phyloP scores from a whole-genome alignment of 1,140 invertebrate species.

The Tachypleus tridentatus region DNA sequence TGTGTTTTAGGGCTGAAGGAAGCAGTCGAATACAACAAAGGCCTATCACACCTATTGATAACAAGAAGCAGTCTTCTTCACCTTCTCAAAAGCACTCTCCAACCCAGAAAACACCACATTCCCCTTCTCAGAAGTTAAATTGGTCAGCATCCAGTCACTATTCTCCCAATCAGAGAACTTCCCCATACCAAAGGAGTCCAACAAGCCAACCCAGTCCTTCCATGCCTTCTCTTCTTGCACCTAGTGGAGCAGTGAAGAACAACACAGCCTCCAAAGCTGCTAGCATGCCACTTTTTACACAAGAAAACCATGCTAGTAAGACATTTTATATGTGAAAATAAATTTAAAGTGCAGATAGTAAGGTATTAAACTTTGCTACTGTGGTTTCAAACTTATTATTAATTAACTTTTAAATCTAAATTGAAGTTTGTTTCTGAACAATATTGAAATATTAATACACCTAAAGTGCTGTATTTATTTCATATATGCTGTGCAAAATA shows the following conservation, averaged over 20 bases:
- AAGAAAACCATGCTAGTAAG: background rate
- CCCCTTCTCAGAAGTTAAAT: background rate
- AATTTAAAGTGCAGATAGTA: background rate
- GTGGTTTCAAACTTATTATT: too few relatives aligned
- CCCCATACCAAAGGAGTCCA: slow-evolving; percentile 16
- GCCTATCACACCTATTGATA: slow-evolving; percentile 23
- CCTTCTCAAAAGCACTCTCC: slow-evolving; percentile 30
- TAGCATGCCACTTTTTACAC: background rate
- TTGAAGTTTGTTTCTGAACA: too few relatives aligned
- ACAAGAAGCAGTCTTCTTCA: slow-evolving; percentile 38
- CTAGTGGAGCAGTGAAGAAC: background rate
- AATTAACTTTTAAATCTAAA: too few relatives aligned
- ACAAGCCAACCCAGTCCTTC: slow-evolving; percentile 14
- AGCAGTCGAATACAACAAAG: slow-evolving; percentile 22
- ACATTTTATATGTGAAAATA: background rate
- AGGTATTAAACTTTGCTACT: background rate
- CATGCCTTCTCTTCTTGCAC: slow-evolving; percentile 14
- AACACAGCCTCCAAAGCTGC: background rate
- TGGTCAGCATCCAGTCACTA: slow-evolving; percentile 9
- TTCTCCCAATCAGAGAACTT: slow-evolving; percentile 18
- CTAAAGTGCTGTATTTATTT: too few relatives aligned
- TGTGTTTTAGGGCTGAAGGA: slow-evolving; percentile 21
- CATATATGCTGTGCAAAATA: too few relatives aligned
- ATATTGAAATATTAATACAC: too few relatives aligned
- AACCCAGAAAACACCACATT: slow-evolving; percentile 16